These are phyloP conservation scores for Acrocyrtus sp. DNA, from an alignment of 2,888 invertebrate genomes.

Conservation along the genomic window DNA sequence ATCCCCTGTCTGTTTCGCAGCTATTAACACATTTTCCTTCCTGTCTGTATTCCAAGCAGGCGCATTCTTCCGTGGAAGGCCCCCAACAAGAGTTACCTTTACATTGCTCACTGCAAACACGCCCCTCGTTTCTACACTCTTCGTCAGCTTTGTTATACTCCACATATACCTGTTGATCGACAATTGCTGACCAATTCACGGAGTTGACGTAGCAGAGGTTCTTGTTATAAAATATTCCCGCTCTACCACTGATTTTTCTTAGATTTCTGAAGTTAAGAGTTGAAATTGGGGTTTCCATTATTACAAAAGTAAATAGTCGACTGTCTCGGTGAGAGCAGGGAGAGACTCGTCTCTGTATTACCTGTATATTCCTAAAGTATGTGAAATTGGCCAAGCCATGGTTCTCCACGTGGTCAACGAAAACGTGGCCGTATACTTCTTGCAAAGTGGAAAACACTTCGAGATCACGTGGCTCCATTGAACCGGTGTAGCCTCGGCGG, in stretches of 20 bases:
- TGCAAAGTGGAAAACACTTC: constrained; percentile 91
- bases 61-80: constrained; percentile 85
- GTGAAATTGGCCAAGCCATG: too few relatives aligned
- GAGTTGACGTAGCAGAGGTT: constrained; percentile 87
- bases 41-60: constrained; percentile 85
- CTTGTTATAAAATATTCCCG: constrained; percentile 88
- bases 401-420: too few relatives aligned
- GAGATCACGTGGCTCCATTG: constrained; percentile 86
- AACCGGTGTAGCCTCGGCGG: constrained; percentile 84
- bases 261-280: constrained; percentile 86
- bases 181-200: constrained; percentile 85
- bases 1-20: too few relatives aligned
- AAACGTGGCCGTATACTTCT: too few relatives aligned
- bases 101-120: constrained; percentile 89
- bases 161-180: constrained; percentile 80
- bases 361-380: constrained; percentile 90
- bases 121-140: constrained; percentile 78
- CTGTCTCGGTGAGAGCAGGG: constrained; percentile 92
- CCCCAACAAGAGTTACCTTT: constrained; percentile 96
- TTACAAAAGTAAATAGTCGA: too few relatives aligned
- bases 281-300: constrained; percentile 84
- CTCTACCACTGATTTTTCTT: constrained; percentile 86
- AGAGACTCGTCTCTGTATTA: constrained; percentile 93
- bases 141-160: constrained; percentile 78
- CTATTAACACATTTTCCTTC: too few relatives aligned